Evolutionary conservation across 2,113 vertebrate species (phyloP), one percentile per base, ranked within the genome.

Genomic region (Lepus timidus): DNA sequence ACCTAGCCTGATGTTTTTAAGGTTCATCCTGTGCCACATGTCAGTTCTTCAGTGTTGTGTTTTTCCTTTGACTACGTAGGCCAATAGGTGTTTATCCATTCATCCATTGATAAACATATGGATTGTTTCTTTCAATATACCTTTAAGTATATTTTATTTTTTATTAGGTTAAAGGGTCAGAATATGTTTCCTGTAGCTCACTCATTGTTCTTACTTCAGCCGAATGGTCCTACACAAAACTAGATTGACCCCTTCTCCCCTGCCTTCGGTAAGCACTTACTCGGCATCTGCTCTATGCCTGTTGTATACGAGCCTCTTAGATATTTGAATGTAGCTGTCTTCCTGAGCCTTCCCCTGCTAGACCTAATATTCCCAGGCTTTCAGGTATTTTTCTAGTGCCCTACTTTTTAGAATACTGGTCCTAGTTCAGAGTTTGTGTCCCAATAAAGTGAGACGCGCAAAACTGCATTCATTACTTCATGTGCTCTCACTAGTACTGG

Each of bases 81-180:
- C 64, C 76, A 49, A 10, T 29, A 4, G 61, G 19, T 88, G 19
- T 88, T 88, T 85, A 51, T 88, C 52, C 16, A 29, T 82, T 76
- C 10, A 62, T 95, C 52, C 4, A 6, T 52, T 61, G 19, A 19
- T 89, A 49, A 31, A 52, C 22, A 82, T 94, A 88, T 90, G n/a
- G 8, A 23, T 84, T 89, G 52, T 62, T 97, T 89, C 75, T 94
- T 92, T 94, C 19, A 65, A 0, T 55, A 75, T 81, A 74, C 74
- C 73, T 86, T 91, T 79, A 64, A 62, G 10, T 85, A 82, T 73
- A 64, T 44, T 89, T 87, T 85, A 19, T 65, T 88, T 94, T 62
- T 92, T 13, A 79, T 83, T 88, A 80, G 17, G 44, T 91, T 61
- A 36, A 70, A 73, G 75, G 33, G n/a, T 52, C 52, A 79, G 58